Evolutionary conservation across 2,888 invertebrate genomes (phyloP).

Genomic region (Synanthedon formicaeformis): DNA sequence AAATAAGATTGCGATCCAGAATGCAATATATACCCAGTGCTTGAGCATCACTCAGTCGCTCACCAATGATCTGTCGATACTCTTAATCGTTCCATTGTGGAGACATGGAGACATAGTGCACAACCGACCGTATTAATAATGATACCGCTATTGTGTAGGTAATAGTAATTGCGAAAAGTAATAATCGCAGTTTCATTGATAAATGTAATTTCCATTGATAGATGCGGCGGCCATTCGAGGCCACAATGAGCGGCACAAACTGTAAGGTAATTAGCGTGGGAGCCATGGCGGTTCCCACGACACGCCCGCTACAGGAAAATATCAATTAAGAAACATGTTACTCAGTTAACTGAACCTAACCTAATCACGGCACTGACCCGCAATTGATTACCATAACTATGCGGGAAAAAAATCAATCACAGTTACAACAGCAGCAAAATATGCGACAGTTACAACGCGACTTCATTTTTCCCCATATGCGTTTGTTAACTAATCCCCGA

Average conservation of each 20-base stretch:
- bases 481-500: too few relatives aligned
- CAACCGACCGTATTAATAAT: neutral
- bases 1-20: too few relatives aligned
- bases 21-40: too few relatives aligned
- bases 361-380: slow-evolving; percentile 4
- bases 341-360: slow-evolving; percentile 11
- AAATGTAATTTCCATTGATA: slow-evolving; percentile 51
- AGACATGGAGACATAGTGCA: too few relatives aligned
- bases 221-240: slow-evolving; percentile 17
- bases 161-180: slow-evolving; percentile 18
- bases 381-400: slow-evolving; percentile 2
- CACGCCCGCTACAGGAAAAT: slow-evolving; percentile 42
- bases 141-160: neutral
- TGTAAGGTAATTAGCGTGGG: slow-evolving; percentile 53
- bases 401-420: neutral
- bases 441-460: neutral
- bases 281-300: slow-evolving; percentile 50
- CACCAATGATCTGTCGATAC: too few relatives aligned
- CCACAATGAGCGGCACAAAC: slow-evolving; percentile 21
- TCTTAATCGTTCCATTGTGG: too few relatives aligned
- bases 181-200: slow-evolving; percentile 40
- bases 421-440: neutral
- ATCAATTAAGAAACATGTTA: slow-evolving; percentile 37
- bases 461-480: too few relatives aligned
- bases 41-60: too few relatives aligned